These are phyloP conservation scores for Drosophila oshimai DNA, from an alignment of 1,140 invertebrate genomes.

Conservation along the genomic window DNA sequence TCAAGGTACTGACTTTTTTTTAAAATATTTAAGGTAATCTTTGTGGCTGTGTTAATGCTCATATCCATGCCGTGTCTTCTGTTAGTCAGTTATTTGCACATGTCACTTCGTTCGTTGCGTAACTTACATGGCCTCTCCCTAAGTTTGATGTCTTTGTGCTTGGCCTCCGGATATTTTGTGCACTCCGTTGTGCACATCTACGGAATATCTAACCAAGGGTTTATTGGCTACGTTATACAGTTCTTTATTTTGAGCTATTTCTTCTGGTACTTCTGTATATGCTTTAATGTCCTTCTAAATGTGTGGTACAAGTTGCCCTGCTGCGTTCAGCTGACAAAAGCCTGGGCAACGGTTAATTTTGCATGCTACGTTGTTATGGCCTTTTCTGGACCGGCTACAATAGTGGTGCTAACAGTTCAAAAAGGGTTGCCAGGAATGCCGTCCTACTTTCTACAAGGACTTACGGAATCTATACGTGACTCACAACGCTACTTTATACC, in stretches of 20 bases:
- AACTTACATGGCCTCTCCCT: slow-evolving; percentile 71
- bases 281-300: slow-evolving; percentile 73
- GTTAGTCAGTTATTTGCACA: slow-evolving; percentile 68
- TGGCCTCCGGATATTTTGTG: slow-evolving; percentile 76
- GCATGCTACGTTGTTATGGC: slow-evolving; percentile 46
- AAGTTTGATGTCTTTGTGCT: slow-evolving; percentile 69
- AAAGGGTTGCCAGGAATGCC: slow-evolving; percentile 78
- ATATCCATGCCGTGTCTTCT: slow-evolving; percentile 75
- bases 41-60: slow-evolving; percentile 71
- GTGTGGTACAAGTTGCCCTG: slow-evolving; percentile 72
- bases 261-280: slow-evolving; percentile 76
- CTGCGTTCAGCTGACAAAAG: slow-evolving; percentile 55
- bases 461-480: slow-evolving; percentile 76
- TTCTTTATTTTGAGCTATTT: slow-evolving; percentile 75
- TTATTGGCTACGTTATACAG: slow-evolving; percentile 75
- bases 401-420: slow-evolving; percentile 65
- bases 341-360: slow-evolving; percentile 47
- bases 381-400: slow-evolving; percentile 45
- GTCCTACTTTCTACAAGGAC: slow-evolving; percentile 76
- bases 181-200: slow-evolving; percentile 76
- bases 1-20: background rate
- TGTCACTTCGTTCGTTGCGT: slow-evolving; percentile 51
- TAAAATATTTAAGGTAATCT: slow-evolving; percentile 28
- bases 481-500: slow-evolving; percentile 80
- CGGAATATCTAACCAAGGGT: slow-evolving; percentile 45